Base-by-base conservation (phyloP, 2,113 vertebrate species). In the Proteles cristata region DNA sequence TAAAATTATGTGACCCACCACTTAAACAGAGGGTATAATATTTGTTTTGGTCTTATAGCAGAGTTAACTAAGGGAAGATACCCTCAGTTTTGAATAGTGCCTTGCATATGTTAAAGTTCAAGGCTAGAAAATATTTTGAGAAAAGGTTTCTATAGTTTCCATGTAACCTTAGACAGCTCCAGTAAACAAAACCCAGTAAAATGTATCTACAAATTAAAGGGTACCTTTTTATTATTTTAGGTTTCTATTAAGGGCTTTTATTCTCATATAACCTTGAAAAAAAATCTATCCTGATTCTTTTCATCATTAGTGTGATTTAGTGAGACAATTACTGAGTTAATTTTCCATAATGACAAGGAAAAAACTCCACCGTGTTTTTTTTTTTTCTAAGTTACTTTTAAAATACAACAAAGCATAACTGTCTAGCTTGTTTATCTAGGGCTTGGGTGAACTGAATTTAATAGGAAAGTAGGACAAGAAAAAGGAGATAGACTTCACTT, bases 211-310 rank as follows among this genome's bases (percentile, higher is more conserved):
- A 23, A 28, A 83, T 96, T 77, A 97, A 66, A 89, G 1, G 73
- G 39, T 74, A 0, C 33, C 28, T 93, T 90, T 81, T 17, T 73
- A 43, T 81, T 95, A 82, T 77, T 90, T 96, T 92, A 87, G 14
- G 11, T 84, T 93, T 83, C 8, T 92, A 48, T 48, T 94, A 81
- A 71, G 43, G 3, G 2, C 50, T 61, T 92, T 80, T 96, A 71
- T 90, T 96, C 66, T 95, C n/a, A 73, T 48, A 35, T 95, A 95
- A 77, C 69, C 85, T 95, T 95, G 93, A 93, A 85, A 96, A 96
- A 96, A 92, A 95, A 84, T 88, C 77, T 84, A 21, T 6, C 28
- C 28, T 10, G 2, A 86, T 94, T 96, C 12, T 95, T 96, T 96
- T 89, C 31, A 92, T 95, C 73, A 83, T 86, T 86, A 95, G 28